Percentiles rank a stretch among this genome's conserved stretches.
phyloP scores from a whole-genome alignment of 2,888 invertebrate species.

The Carterocephalus palaemon region DNA sequence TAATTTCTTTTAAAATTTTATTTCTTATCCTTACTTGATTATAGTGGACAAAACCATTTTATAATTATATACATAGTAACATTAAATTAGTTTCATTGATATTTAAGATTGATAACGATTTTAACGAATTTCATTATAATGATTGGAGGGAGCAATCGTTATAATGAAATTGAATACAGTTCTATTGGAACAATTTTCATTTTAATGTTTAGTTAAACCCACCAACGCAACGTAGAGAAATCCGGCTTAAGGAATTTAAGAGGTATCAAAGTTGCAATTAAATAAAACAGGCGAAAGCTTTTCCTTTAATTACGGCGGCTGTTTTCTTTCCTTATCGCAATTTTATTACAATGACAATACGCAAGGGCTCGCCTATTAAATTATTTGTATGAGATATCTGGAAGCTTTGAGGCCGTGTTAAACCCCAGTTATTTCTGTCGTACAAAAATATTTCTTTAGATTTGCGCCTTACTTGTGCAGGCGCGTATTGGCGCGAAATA shows the following conservation, averaged over 20 bases:
- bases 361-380: constrained; percentile 63
- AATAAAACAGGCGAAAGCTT: constrained; percentile 55
- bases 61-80: no score
- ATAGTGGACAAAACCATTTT: no score
- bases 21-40: no score
- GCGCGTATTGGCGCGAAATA: constrained; percentile 36
- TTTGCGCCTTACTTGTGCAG: constrained; percentile 61
- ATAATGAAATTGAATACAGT: no score
- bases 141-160: no score
- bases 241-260: constrained; percentile 7
- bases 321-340: constrained; percentile 67
- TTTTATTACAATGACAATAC: constrained; percentile 71
- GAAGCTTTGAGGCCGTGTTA: constrained; percentile 22
- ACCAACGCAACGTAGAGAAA: constrained; percentile 1
- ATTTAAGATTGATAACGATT: no score
- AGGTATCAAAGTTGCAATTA: constrained; percentile 49
- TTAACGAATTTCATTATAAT: no score
- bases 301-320: constrained; percentile 64
- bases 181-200: constrained; percentile 34
- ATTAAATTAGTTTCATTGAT: no score
- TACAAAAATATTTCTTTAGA: constrained; percentile 43
- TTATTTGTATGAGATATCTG: constrained; percentile 49
- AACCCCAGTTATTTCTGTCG: constrained; percentile 34
- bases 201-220: neutral
- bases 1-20: no score